Conservation (phyloP, 2,888 invertebrate species). For the Conomelus anceps region DNA sequence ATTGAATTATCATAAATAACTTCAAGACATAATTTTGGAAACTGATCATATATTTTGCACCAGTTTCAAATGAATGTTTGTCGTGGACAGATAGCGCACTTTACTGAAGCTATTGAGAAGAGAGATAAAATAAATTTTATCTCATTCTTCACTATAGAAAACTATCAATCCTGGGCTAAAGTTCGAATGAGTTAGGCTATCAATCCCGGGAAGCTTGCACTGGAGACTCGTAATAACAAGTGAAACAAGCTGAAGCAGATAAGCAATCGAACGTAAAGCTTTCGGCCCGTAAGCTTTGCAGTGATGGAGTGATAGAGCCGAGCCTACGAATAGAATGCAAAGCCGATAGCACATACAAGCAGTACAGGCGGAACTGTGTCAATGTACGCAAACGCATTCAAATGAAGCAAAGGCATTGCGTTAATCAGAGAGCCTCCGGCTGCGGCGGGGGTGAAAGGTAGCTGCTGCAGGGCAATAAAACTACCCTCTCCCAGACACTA, state of each 20-base stretch:
- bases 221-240: neutral
- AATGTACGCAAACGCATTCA: neutral
- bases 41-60: too few species aligned
- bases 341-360: neutral
- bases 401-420: neutral
- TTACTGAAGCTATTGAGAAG: neutral
- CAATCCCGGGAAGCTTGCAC: neutral
- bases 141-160: neutral
- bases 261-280: neutral
- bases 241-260: neutral
- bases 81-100: neutral
- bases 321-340: neutral
- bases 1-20: too few species aligned
- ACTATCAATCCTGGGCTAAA: neutral
- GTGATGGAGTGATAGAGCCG: neutral
- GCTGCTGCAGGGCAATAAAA: neutral
- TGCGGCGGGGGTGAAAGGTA: neutral
- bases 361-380: neutral
- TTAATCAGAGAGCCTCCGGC: neutral
- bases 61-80: too few species aligned
- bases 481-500: neutral
- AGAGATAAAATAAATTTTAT: neutral
- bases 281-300: neutral
- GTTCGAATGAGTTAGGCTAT: neutral
- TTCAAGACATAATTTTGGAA: too few species aligned